Percentiles rank a stretch among this genome's conserved stretches.
Evolutionary conservation across 2,888 invertebrate genomes (phyloP).

Genomic region (Drosophila suboccidentalis): DNA sequence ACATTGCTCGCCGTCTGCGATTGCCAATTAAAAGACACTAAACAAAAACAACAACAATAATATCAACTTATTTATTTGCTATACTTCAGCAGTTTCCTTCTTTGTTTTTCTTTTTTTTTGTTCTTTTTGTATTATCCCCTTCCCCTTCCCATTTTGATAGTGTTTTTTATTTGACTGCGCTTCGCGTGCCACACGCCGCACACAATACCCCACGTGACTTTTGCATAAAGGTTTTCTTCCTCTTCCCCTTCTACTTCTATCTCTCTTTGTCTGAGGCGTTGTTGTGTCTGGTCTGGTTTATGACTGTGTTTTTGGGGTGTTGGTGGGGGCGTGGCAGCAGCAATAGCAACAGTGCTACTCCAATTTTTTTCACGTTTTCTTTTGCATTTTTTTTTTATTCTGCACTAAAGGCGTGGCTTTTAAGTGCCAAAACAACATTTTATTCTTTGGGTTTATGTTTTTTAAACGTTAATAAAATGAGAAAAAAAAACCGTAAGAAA

Average conservation of each 20-base stretch:
- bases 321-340: conserved; percentile 28
- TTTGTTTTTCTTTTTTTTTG: conserved; percentile 13
- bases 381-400: conserved; percentile 19
- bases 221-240: conserved; percentile 4
- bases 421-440: conserved; percentile 38
- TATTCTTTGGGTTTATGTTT: conserved; percentile 15
- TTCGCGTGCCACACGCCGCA: conserved; percentile 64
- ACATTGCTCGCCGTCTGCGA: conserved; percentile 23
- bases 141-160: neutral
- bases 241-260: neutral
- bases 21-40: conserved; percentile 38
- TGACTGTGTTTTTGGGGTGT: conserved; percentile 12
- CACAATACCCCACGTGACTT: conserved; percentile 61
- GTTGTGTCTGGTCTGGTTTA: conserved; percentile 42
- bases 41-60: conserved; percentile 4
- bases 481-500: neutral
- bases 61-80: conserved; percentile 26
- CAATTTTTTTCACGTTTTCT: conserved; percentile 27
- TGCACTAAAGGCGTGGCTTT: conserved; percentile 56
- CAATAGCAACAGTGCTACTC: conserved; percentile 30
- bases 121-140: neutral
- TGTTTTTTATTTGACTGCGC: conserved; percentile 13
- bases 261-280: conserved; percentile 24
- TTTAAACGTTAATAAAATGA: conserved; percentile 1
- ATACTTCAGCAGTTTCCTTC: conserved; percentile 39